Conservation (phyloP, 64 coral and sea anemone genomes). For the Cladopsammia gracilis region DNA sequence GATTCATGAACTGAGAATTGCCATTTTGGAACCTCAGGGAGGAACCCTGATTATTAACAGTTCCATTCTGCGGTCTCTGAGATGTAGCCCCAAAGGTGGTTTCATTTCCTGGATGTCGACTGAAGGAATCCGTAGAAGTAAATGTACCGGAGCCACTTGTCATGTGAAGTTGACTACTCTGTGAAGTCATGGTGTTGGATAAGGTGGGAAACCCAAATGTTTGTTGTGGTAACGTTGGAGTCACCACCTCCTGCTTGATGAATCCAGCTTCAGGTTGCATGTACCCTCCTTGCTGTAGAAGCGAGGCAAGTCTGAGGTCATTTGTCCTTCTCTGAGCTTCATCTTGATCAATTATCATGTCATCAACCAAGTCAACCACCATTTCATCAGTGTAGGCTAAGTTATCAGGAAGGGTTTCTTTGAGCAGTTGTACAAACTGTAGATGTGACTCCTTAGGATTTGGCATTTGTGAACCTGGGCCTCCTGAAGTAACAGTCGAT, state of each 20-base stretch:
- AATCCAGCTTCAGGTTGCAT: background rate
- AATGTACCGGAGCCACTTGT: background rate
- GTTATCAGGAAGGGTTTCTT: background rate
- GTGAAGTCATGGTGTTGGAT: conserved; percentile 13
- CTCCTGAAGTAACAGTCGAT: background rate
- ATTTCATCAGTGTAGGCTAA: background rate
- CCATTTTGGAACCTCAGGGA: background rate
- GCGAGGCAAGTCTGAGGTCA: background rate
- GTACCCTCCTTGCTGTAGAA: background rate
- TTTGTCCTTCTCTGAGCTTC: background rate
- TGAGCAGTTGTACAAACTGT: conserved; percentile 9
- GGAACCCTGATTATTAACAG: background rate
- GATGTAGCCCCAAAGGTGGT: background rate
- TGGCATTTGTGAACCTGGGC: background rate
- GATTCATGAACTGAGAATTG: conserved; percentile 15
- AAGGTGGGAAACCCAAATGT: background rate
- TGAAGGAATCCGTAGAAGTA: background rate
- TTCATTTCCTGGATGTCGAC: background rate
- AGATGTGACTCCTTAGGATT: background rate
- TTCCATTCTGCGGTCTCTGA: conserved; percentile 19
- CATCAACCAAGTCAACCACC: conserved; percentile 13
- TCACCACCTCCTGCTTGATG: conserved; percentile 40
- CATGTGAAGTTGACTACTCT: background rate
- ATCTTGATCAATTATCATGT: background rate
- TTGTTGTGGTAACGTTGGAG: conserved; percentile 14